Conservation (phyloP, 1,140 invertebrate genomes). For the Amphibalanus amphitrite region DNA sequence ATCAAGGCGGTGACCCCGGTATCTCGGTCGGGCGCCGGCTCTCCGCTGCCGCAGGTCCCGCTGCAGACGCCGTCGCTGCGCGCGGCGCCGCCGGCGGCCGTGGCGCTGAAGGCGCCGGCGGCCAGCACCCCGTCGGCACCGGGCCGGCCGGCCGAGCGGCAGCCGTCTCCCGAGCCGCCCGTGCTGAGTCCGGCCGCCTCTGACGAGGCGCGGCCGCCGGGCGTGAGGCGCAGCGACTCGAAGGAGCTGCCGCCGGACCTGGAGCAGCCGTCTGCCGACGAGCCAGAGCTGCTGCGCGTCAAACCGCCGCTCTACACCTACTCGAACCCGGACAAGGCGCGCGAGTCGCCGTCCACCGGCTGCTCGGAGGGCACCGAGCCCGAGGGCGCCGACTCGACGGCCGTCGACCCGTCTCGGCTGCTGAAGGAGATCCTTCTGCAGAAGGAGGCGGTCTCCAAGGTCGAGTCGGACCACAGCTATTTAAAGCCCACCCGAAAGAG, state of each 20-base stretch:
- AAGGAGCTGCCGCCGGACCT: neutral
- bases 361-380: neutral
- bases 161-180: neutral
- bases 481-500: constrained; percentile 12
- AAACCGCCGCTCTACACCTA: constrained; percentile 55
- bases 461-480: constrained; percentile 3
- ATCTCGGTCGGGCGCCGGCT: neutral
- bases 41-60: neutral
- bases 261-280: constrained; percentile 23
- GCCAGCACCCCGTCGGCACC: neutral
- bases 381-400: neutral
- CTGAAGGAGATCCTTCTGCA: neutral
- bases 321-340: constrained; percentile 42
- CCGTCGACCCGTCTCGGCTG: neutral
- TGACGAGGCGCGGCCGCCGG: neutral
- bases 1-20: neutral
- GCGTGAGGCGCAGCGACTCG: neutral
- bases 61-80: neutral
- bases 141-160: neutral
- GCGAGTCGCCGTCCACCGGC: neutral
- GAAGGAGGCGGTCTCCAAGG: neutral
- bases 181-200: neutral
- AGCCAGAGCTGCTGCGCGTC: constrained; percentile 46
- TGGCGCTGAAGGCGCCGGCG: neutral
- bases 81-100: neutral